These are phyloP conservation scores for Euura saliciscinereae DNA, from an alignment of 1,140 invertebrate species.

Conservation along the genomic window DNA sequence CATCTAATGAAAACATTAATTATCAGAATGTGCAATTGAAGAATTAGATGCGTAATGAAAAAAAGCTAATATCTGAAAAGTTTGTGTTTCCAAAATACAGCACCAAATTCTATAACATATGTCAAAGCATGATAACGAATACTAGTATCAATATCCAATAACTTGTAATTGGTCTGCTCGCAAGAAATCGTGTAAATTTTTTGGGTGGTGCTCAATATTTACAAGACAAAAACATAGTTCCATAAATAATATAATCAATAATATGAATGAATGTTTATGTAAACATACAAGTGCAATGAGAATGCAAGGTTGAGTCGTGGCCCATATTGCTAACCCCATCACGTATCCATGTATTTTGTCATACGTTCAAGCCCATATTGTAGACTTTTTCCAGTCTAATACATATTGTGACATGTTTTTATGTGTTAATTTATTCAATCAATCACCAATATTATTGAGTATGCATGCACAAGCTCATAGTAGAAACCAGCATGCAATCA, in stretches of 20 bases:
- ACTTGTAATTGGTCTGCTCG: background rate
- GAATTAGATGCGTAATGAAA: background rate
- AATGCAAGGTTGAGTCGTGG: background rate
- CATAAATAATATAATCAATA: background rate
- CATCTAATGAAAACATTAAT: slow-evolving; percentile 60
- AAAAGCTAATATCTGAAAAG: no score
- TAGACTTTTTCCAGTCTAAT: background rate
- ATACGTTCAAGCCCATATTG: no score
- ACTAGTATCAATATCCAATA: background rate
- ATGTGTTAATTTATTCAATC: background rate
- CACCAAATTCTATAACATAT: no score
- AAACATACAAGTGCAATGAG: background rate
- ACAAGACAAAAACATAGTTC: slow-evolving; percentile 1
- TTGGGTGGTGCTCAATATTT: background rate
- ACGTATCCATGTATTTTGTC: background rate
- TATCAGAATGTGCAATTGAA: slow-evolving; percentile 23
- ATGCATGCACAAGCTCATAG: background rate
- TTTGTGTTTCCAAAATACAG: background rate
- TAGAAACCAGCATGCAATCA: background rate
- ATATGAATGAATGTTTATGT: background rate
- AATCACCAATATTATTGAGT: background rate
- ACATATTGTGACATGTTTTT: background rate
- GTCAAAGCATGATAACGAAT: background rate
- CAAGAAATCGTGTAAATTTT: background rate
- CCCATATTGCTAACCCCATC: background rate